Evolutionary conservation across 2,888 invertebrate species (phyloP).

Genomic region (Prosapia bicincta): DNA sequence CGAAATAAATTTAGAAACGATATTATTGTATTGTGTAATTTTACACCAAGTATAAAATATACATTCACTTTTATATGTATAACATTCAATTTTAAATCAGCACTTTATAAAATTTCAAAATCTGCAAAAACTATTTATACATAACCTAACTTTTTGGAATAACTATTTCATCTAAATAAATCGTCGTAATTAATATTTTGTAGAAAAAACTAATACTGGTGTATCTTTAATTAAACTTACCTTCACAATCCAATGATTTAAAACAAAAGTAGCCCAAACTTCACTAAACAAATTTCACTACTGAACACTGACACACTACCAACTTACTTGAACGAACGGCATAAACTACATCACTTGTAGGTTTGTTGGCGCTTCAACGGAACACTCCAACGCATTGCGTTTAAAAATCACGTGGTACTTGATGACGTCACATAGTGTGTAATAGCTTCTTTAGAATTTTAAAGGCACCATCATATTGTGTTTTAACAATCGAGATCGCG

Average conservation of each 20-base stretch:
- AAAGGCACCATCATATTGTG: background rate
- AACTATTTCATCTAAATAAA: background rate
- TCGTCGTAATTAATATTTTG: no score
- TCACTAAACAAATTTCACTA: background rate
- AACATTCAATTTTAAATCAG: no score
- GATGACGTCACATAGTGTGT: background rate
- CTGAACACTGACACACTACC: background rate
- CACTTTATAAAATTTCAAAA: no score
- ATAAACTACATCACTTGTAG: background rate
- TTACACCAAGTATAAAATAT: no score
- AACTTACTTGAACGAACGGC: background rate
- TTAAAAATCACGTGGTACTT: background rate
- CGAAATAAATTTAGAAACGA: no score
- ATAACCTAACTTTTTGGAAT: background rate
- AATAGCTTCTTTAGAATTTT: background rate
- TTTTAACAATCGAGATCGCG: background rate
- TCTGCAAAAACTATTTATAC: background rate
- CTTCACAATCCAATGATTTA: background rate
- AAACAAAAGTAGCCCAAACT: background rate
- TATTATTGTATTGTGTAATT: no score
- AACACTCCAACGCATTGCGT: background rate
- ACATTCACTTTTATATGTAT: no score
- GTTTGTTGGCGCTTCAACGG: background rate
- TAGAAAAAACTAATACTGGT: no score
- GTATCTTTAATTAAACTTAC: no score